These are phyloP conservation scores for Botia kubotai DNA, from an alignment of 2,797 vertebrate species.

Conservation along the genomic window DNA sequence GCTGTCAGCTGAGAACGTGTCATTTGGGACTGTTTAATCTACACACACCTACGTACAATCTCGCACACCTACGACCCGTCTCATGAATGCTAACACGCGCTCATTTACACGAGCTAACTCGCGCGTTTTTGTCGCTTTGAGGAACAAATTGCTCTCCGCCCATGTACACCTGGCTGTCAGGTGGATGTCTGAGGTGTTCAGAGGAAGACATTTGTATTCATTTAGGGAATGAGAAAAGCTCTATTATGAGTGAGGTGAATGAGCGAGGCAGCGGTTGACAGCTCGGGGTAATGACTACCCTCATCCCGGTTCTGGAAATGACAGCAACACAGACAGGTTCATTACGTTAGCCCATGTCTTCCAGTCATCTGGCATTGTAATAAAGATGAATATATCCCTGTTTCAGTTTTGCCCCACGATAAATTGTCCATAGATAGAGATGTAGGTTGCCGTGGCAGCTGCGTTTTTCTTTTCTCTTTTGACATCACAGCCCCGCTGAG, in stretches of 20 bases:
- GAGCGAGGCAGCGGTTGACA: slow-evolving; percentile 39
- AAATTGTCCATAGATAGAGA: slow-evolving; percentile 44
- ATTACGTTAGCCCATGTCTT: slow-evolving; percentile 48
- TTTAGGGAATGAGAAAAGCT: slow-evolving; percentile 54
- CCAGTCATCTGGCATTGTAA: slow-evolving; percentile 45
- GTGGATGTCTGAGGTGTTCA: slow-evolving; percentile 36
- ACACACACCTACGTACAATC: slow-evolving; percentile 5
- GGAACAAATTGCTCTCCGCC: slow-evolving; percentile 19
- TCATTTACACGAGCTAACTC: slow-evolving; percentile 8
- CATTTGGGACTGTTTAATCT: slow-evolving; percentile 32
- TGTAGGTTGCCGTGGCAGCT: slow-evolving; percentile 27
- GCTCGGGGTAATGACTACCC: slow-evolving; percentile 47
- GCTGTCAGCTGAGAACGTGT: slow-evolving; percentile 25
- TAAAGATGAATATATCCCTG: slow-evolving; percentile 48
- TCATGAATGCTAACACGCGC: not conserved
- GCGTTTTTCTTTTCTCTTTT: not conserved
- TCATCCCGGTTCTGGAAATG: slow-evolving; percentile 28
- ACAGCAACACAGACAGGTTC: slow-evolving; percentile 40
- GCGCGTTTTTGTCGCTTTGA: slow-evolving; percentile 9
- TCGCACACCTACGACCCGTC: slow-evolving; percentile 13
- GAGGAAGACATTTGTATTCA: slow-evolving; percentile 55
- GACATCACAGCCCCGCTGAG: slow-evolving; percentile 4
- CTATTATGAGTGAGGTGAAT: slow-evolving; percentile 53
- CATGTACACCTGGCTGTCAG: slow-evolving; percentile 50
- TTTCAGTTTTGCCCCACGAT: slow-evolving; percentile 39